Conservation (phyloP, 2,888 invertebrate species). For the Luffia ferchaultella region DNA sequence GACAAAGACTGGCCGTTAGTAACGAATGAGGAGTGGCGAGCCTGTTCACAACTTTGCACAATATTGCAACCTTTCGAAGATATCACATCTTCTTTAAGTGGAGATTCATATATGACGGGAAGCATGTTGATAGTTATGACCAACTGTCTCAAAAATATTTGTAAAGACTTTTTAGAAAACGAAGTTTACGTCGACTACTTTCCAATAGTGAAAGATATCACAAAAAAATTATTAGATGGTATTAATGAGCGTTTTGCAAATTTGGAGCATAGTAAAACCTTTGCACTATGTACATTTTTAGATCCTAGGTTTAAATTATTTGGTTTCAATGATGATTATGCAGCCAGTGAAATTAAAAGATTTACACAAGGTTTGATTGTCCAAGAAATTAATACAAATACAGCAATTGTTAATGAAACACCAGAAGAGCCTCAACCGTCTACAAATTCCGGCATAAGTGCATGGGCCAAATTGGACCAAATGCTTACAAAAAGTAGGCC, state of each 20-base stretch:
- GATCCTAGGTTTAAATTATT: slow-evolving; percentile 14
- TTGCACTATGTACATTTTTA: slow-evolving; percentile 15
- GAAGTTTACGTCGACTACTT: neutral
- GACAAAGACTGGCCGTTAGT: slow-evolving; percentile 13
- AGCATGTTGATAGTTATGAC: slow-evolving; percentile 16
- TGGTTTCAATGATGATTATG: slow-evolving; percentile 13
- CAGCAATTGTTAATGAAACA: neutral
- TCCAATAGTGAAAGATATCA: neutral
- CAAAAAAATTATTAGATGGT: neutral
- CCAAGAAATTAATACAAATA: slow-evolving; percentile 6
- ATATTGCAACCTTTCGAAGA: slow-evolving; percentile 21
- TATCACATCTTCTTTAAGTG: slow-evolving; percentile 14
- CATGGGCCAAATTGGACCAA: slow-evolving; percentile 16
- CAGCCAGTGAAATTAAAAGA: too few species aligned
- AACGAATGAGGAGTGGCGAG: slow-evolving; percentile 16
- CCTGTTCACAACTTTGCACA: slow-evolving; percentile 11
- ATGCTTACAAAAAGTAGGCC: slow-evolving; percentile 1
- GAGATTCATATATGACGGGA: slow-evolving; percentile 17
- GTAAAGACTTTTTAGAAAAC: slow-evolving; percentile 10
- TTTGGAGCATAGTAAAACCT: slow-evolving; percentile 15
- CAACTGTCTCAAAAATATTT: slow-evolving; percentile 15
- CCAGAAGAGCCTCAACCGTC: neutral
- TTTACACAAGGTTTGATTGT: slow-evolving; percentile 11
- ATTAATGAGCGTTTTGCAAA: slow-evolving; percentile 12
- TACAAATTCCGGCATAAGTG: neutral